Evolutionary conservation across 1,140 invertebrate species (phyloP), one percentile per base, ranked within the genome.

Genomic region (Papilio polyxenes): DNA sequence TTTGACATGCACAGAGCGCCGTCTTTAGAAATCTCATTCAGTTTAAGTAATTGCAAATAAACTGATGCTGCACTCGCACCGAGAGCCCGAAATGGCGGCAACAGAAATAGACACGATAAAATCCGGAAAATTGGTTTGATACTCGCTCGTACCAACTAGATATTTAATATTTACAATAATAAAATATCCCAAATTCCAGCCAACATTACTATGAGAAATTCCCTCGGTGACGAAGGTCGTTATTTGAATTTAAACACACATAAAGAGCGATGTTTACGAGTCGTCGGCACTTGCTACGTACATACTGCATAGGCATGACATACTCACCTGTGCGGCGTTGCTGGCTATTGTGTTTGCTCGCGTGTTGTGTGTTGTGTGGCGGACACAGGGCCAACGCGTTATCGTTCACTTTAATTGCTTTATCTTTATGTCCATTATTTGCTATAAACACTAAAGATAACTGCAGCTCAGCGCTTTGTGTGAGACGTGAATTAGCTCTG

Each of bases 211-310:
- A 9, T 72, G 37, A 31, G 31, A 72, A 72, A 37, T 72, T 72
- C 65, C 31, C 65, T 37, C 65, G 11, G 8, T 11, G 13, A 15
- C 65, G 65, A 15, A 72, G 65, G 23, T 72, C 31, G n/a, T 72
- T 3, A 72, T 40, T 72, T 72, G 65, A 72, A 72, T 72, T 72
- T 31, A 72, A 72, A 72, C 65, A 15, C 5, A 37, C 65, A 31
- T 72, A 17, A 72, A 72, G 13, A 37, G 31, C 13, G 65, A 13
- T 15, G 65, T 13, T 31, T 65, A 65, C 62, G 62, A 65, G 56
- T 59, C 56, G 17, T n/a, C 7, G n/a, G 7, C 56, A 20, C 56
- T n/a, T 8, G 17, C n/a, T 9, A 9, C 56, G 17, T 56, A 56
- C 53, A 56, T 15, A 15, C 49, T 51, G n/a, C n/a, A 59, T n/a